A percentile compares a stretch with the other conserved stretches of the same genome.
These are phyloP conservation scores for Trypoxylus dichotomus DNA, from an alignment of 1,140 invertebrate species.

Conservation along the genomic window DNA sequence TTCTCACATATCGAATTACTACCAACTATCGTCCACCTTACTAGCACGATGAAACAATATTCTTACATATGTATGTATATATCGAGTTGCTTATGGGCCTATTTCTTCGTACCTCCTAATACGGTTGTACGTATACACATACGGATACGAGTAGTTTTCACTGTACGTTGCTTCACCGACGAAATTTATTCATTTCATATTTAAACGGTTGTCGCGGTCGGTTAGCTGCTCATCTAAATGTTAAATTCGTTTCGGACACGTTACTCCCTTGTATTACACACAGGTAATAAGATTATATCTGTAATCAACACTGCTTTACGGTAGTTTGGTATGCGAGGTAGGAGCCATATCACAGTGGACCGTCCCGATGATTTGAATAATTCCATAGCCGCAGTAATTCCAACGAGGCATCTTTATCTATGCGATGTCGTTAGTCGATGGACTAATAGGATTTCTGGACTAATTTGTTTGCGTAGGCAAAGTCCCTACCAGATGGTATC, in stretches of 20 bases:
- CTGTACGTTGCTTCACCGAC: background rate
- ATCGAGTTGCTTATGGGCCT: no score
- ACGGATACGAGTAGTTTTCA: no score
- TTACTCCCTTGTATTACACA: conserved; percentile 25
- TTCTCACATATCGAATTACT: conserved; percentile 2
- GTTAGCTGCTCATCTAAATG: conserved; percentile 29
- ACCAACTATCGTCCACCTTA: background rate
- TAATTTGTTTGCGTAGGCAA: conserved; percentile 12
- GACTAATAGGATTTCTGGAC: conserved; percentile 3
- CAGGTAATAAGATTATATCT: conserved; percentile 29
- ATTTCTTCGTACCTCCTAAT: no score
- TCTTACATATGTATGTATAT: no score
- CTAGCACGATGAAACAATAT: no score
- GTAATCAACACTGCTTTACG: conserved; percentile 27
- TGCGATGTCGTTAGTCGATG: background rate
- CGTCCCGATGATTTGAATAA: conserved; percentile 21
- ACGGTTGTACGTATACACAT: no score
- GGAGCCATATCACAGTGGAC: conserved; percentile 8
- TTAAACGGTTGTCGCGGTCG: conserved; percentile 22
- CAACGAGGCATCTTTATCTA: conserved; percentile 10
- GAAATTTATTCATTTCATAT: conserved; percentile 29
- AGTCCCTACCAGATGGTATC: background rate
- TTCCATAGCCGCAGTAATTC: background rate
- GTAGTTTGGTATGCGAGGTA: conserved; percentile 23
- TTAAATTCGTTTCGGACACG: conserved; percentile 27